Percentiles rank a stretch among this genome's conserved stretches.
These are phyloP conservation scores for Meriones psammophilus DNA, from an alignment of 2,797 vertebrate genomes.

Conservation along the genomic window DNA sequence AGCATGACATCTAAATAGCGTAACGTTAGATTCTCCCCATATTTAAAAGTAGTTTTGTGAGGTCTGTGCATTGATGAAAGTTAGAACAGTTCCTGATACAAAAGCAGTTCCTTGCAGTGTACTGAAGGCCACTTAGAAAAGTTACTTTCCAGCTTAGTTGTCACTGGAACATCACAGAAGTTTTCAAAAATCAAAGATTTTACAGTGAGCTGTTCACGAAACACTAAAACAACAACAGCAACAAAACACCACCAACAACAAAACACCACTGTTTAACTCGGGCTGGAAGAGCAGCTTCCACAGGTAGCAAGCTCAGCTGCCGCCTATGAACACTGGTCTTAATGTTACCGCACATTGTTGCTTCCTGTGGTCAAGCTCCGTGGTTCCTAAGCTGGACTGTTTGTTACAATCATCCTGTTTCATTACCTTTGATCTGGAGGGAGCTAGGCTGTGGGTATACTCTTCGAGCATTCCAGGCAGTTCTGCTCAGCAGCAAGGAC, in stretches of 20 bases:
- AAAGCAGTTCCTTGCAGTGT: conserved; percentile 24
- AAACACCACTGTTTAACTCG: conserved; percentile 36
- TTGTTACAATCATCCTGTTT: neutral
- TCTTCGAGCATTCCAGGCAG: conserved; percentile 3
- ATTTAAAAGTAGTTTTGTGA: conserved; percentile 61
- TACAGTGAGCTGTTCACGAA: conserved; percentile 8
- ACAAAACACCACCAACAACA: too few species aligned
- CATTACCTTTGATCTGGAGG: conserved; percentile 46
- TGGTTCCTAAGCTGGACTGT: neutral
- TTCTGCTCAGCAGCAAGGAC: conserved; percentile 22
- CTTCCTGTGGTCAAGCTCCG: neutral
- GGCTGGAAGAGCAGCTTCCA: conserved; percentile 40
- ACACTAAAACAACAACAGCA: conserved; percentile 27
- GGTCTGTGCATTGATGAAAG: neutral
- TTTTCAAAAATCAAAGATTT: conserved; percentile 1
- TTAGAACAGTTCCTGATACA: neutral
- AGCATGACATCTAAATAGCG: neutral
- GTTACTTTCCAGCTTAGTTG: conserved; percentile 51
- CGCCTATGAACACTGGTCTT: conserved; percentile 33
- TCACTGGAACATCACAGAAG: conserved; percentile 30
- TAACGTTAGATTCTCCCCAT: neutral
- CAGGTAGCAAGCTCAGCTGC: neutral
- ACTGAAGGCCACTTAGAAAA: conserved; percentile 42
- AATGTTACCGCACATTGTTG: neutral
- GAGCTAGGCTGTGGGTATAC: neutral